phyloP scores from a whole-genome alignment of 2,888 invertebrate genomes.

The Reticulitermes lucifugus region DNA sequence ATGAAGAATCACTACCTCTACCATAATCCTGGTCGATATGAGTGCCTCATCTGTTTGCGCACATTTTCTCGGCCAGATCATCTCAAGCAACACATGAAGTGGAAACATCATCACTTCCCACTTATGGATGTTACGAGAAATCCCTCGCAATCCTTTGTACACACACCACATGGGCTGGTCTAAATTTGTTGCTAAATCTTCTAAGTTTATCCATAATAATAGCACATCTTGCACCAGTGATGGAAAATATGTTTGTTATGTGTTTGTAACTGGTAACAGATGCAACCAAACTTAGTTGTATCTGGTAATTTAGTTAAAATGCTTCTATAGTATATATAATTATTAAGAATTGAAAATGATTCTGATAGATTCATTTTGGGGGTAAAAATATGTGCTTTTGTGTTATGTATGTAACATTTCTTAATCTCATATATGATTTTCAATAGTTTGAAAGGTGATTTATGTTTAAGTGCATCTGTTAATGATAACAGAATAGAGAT shows the following conservation, averaged over 20 bases:
- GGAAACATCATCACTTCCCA: conserved; percentile 59
- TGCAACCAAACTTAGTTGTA: background rate
- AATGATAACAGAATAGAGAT: background rate
- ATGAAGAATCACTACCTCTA: conserved; percentile 60
- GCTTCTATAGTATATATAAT: conserved; percentile 64
- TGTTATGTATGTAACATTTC: conserved; percentile 50
- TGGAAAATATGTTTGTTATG: background rate
- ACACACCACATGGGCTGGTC: conserved; percentile 24
- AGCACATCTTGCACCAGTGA: background rate
- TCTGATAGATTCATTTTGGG: conserved; percentile 67
- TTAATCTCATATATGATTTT: conserved; percentile 3
- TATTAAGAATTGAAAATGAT: conserved; percentile 80
- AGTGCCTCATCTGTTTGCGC: conserved; percentile 59
- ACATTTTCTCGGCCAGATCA: conserved; percentile 63
- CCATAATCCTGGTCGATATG: conserved; percentile 60
- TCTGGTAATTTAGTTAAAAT: conserved; percentile 24
- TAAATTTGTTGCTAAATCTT: conserved; percentile 12
- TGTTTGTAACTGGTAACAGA: background rate
- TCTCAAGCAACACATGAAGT: conserved; percentile 64
- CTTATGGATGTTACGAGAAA: background rate
- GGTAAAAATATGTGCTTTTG: conserved; percentile 59
- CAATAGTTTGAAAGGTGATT: background rate
- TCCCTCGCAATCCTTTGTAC: background rate
- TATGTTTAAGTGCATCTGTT: background rate
- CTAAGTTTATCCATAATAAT: background rate